phyloP scores from a whole-genome alignment of 37 sponge, comb jelly and placozoan species.

The Bolinopsis microptera region DNA sequence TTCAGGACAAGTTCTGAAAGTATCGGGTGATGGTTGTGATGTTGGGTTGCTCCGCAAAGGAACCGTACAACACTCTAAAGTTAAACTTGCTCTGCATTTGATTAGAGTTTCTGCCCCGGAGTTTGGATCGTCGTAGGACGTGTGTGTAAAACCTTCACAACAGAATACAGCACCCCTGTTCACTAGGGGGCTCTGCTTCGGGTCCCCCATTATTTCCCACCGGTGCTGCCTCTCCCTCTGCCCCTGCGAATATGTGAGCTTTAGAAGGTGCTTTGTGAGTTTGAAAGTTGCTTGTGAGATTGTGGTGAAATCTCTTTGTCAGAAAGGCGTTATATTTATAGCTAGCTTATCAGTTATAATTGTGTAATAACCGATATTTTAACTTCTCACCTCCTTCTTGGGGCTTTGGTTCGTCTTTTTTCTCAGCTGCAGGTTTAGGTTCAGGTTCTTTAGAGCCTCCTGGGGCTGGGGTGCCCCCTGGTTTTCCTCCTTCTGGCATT shows the following conservation, averaged over 20 bases:
- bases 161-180: constrained; percentile 1
- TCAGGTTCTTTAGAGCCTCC: background rate
- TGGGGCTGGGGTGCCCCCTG: background rate
- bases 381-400: background rate
- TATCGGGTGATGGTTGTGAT: background rate
- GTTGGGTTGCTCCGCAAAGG: background rate
- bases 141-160: background rate
- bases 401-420: background rate
- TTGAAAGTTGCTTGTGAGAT: too few relatives aligned
- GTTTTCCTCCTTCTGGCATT: background rate
- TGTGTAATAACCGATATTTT: too few relatives aligned
- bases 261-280: background rate
- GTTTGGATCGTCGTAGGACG: background rate
- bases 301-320: too few relatives aligned
- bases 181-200: background rate
- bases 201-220: background rate
- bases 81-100: background rate
- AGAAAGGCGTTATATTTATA: too few relatives aligned
- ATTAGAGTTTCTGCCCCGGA: background rate
- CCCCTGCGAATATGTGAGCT: background rate
- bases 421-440: background rate
- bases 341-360: too few relatives aligned
- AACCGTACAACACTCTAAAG: background rate
- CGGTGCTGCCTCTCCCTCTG: background rate
- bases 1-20: background rate